Percentiles rank a stretch among this genome's conserved stretches.
These are phyloP conservation scores for Dendrolimus kikuchii DNA, from an alignment of 1,140 invertebrate genomes.

Conservation along the genomic window DNA sequence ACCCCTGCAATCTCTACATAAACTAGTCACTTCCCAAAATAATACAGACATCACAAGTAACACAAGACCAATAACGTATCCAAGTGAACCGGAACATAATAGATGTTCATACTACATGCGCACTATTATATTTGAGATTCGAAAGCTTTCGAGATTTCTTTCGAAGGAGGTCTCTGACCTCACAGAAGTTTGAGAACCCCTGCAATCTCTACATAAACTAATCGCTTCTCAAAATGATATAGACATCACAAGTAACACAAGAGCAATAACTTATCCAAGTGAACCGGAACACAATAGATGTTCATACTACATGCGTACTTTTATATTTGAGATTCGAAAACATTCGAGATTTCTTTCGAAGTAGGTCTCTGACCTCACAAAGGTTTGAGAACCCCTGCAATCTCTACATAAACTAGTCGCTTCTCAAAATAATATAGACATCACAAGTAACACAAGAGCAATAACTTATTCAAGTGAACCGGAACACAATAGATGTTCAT, in stretches of 20 bases:
- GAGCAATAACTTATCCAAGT: conserved; percentile 47
- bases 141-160: too few species aligned
- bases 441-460: conserved; percentile 21
- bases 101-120: conserved; percentile 10
- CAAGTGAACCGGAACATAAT: conserved; percentile 41
- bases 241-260: conserved; percentile 31
- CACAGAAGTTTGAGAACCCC: background rate
- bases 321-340: too few species aligned
- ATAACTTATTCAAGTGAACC: conserved; percentile 48
- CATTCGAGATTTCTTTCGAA: too few species aligned
- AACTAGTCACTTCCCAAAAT: conserved; percentile 14
- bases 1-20: conserved; percentile 2
- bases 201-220: conserved; percentile 8
- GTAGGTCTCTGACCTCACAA: background rate
- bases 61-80: conserved; percentile 38
- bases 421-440: conserved; percentile 38
- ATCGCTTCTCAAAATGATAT: conserved; percentile 25
- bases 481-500: conserved; percentile 31
- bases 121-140: too few species aligned
- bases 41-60: conserved; percentile 40
- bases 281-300: conserved; percentile 34
- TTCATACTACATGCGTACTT: background rate
- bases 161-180: too few species aligned
- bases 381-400: background rate
- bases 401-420: conserved; percentile 7